Evolutionary conservation across 2,113 vertebrate genomes (phyloP).

Genomic region (Petroica traversi): DNA sequence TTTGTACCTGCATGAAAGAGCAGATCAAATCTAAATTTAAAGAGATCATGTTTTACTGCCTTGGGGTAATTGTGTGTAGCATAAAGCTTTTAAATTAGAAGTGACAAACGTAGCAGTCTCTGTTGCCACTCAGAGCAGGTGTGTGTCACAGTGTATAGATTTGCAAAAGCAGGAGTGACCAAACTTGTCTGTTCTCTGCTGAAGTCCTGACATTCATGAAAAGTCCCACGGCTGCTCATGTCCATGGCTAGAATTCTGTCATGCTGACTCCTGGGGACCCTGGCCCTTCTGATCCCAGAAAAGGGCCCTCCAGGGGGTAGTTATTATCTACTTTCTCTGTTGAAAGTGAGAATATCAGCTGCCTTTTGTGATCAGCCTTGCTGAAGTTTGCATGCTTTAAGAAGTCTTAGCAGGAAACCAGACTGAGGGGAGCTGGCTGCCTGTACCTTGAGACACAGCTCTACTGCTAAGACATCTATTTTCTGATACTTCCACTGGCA

Average conservation of each 20-base stretch:
- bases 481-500: neutral
- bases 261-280: neutral
- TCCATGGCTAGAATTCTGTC: neutral
- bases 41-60: neutral
- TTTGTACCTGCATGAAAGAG: neutral
- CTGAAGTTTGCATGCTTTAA: neutral
- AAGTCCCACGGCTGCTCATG: neutral
- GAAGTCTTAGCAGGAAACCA: neutral
- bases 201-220: neutral
- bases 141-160: neutral
- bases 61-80: neutral
- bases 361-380: neutral
- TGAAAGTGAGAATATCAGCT: neutral
- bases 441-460: neutral
- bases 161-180: neutral
- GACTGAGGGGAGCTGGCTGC: neutral
- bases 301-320: neutral
- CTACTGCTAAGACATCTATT: neutral
- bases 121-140: neutral
- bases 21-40: slow-evolving; percentile 3
- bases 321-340: neutral
- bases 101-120: neutral
- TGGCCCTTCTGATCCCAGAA: neutral
- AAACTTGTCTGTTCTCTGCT: neutral
- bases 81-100: neutral